These are phyloP conservation scores for Alligator mississippiensis DNA, from an alignment of 2,113 vertebrate species.

Conservation along the genomic window DNA sequence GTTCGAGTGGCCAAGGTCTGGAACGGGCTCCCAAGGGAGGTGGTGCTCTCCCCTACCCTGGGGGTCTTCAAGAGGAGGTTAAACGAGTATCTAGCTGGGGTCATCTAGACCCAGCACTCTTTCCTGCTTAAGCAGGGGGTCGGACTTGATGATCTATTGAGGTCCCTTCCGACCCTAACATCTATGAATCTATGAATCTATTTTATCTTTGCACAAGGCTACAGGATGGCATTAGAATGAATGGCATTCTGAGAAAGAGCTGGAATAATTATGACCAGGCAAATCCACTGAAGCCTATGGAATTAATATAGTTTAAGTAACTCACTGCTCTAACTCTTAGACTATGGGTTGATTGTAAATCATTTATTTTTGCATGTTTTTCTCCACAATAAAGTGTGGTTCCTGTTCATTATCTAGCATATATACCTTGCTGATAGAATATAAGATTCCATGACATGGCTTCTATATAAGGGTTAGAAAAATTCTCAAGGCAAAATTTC, in stretches of 20 bases:
- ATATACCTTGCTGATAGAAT: neutral
- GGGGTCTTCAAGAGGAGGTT: too few relatives aligned
- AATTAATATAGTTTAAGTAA: neutral
- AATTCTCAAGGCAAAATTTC: neutral
- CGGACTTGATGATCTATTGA: too few relatives aligned
- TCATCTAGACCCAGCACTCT: too few relatives aligned
- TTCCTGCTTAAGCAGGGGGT: too few relatives aligned
- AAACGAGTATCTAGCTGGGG: too few relatives aligned
- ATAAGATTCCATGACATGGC: neutral
- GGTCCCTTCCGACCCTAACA: too few relatives aligned
- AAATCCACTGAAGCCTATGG: neutral
- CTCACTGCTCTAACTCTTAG: neutral
- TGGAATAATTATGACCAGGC: neutral
- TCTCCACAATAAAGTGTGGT: neutral
- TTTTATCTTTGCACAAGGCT: neutral
- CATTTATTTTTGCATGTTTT: neutral
- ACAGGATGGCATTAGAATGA: rapidly evolving
- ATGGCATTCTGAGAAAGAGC: neutral
- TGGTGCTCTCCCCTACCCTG: too few relatives aligned
- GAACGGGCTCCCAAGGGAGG: too few relatives aligned
- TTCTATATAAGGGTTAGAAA: neutral
- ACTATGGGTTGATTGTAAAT: neutral
- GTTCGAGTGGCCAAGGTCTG: too few relatives aligned
- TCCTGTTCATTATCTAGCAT: neutral
- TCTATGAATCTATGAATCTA: too few relatives aligned